Evolutionary conservation across 2,113 vertebrate species (phyloP), one percentile per base, ranked within the genome.

Genomic region (Fregetta grallaria): DNA sequence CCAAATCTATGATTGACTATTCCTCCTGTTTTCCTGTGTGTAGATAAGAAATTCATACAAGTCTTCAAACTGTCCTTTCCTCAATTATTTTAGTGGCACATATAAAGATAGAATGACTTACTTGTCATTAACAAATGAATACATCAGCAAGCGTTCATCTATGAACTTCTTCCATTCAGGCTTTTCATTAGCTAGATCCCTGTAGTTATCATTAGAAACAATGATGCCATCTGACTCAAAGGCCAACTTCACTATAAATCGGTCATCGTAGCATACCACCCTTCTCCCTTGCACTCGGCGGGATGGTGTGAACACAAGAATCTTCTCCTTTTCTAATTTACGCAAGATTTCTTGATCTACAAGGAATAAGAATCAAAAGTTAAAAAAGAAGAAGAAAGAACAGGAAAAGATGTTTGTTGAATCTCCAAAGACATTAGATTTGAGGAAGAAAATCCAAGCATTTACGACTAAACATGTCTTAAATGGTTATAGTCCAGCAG

Each of bases 101-200:
- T 6, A 45, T 18, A 73, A 77, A 66, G 68, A 70, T 0, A 84
- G 55, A 68, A 59, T 29, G 17, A 98, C 99, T 98, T 97, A 99
- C 99, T 99, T 99, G 98, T 99, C 99, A 71, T 99, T 99, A 94
- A 99, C 99, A 91, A 99, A 99, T 17, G 99, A 99, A 95, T 99
- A 99, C 99, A 99, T 99, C 90, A 99, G 98, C 95, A 99, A 97
- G 50, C 99, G 98, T 84, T 99, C 99, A 34, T 99, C 99, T 82
- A 99, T 99, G 97, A 99, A 99, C 97, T 99, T 99, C 98, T 99
- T 99, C 99, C 99, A 99, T 94, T 99, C 99, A 1, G 99, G 99
- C 85, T 99, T 99, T 96, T 99, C 99, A 58, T 99, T 99, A 29
- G 99, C 99, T 91, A 99, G 97, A 94, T 99, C 99, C 94, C 99